phyloP scores from a whole-genome alignment of 2,888 invertebrate species.

The Oligia fasciuncula region DNA sequence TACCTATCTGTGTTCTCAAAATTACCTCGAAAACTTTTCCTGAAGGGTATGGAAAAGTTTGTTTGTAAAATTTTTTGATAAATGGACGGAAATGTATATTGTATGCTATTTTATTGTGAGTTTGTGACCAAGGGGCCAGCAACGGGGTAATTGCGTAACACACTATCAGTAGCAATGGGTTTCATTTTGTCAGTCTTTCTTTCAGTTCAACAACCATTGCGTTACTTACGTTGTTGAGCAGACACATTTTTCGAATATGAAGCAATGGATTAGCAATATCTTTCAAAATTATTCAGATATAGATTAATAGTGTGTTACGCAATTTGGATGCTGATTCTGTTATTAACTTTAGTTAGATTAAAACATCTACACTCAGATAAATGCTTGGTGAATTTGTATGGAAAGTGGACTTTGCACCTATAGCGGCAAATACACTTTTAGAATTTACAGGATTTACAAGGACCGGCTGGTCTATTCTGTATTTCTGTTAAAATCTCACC shows the following conservation, averaged over 20 bases:
- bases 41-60: background rate
- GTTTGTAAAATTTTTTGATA: constrained; percentile 1
- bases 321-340: no score
- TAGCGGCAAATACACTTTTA: background rate
- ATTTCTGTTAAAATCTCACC: background rate
- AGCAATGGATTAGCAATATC: no score
- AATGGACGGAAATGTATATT: background rate
- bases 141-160: no score
- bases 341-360: background rate
- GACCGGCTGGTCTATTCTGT: background rate
- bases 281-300: no score
- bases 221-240: no score
- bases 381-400: background rate
- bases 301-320: no score
- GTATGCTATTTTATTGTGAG: background rate
- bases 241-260: no score
- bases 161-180: no score
- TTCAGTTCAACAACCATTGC: no score
- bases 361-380: background rate
- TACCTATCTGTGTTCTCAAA: constrained; percentile 13
- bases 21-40: constrained; percentile 11
- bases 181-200: no score
- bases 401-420: background rate
- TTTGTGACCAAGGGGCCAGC: background rate
- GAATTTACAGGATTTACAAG: background rate